These are phyloP conservation scores for Pterostichus madidus DNA, from an alignment of 2,888 invertebrate genomes.

Conservation along the genomic window DNA sequence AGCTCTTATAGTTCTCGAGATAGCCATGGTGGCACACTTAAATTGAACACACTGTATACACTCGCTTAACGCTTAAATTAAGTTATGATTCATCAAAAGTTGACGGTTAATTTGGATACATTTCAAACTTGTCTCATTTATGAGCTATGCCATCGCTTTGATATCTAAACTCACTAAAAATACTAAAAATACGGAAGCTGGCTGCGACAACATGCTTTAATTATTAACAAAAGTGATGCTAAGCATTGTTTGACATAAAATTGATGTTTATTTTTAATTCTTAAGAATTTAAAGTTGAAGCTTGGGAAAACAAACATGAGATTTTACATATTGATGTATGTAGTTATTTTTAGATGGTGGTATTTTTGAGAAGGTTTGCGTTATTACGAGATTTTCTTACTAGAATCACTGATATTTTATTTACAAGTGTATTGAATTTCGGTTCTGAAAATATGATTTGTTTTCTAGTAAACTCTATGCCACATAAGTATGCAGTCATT, in stretches of 20 bases:
- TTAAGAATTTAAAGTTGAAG: neutral
- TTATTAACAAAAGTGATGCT: neutral
- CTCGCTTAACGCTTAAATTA: neutral
- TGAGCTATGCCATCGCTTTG: neutral
- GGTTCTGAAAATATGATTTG: too few species aligned
- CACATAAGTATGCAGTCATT: too few species aligned
- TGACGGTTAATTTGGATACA: constrained; percentile 8
- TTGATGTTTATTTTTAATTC: neutral
- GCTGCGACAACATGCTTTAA: neutral
- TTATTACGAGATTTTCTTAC: neutral
- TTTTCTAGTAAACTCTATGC: too few species aligned
- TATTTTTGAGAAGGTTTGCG: constrained; percentile 27
- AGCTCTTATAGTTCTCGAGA: too few species aligned
- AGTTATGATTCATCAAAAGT: neutral
- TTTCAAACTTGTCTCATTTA: neutral
- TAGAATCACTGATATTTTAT: neutral
- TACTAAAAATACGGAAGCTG: neutral
- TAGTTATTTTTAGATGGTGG: neutral
- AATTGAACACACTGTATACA: too few species aligned
- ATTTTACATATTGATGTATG: constrained; percentile 22
- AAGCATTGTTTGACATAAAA: constrained; percentile 10
- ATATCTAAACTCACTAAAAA: neutral
- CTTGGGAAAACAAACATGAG: constrained; percentile 15
- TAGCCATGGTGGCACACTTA: too few species aligned
- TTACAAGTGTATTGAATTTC: too few species aligned